Evolutionary conservation across 2,113 vertebrate species (phyloP), one percentile per base, ranked within the genome.

Genomic region (Epinephelus fuscoguttatus): DNA sequence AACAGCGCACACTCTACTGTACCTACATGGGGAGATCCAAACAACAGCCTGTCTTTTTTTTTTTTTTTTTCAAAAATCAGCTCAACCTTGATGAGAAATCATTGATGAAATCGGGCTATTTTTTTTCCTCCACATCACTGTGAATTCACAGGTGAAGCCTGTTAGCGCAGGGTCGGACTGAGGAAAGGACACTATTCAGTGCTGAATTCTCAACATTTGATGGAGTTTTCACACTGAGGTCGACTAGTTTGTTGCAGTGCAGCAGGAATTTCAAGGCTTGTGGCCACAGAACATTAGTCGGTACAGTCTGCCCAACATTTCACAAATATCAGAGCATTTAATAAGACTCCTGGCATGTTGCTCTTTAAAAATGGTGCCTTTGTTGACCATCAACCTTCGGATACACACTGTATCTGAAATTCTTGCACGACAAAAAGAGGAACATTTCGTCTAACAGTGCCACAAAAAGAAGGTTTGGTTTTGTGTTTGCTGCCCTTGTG

Each of bases 211-310:
- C 23, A 49, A 50, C 10, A 66, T 64, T 55, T 75, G 19, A 80
- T 73, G 25, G 49, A 67, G 61, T 64, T 78, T 13, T 69, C 33
- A 13, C 40, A 68, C 14, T 12, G 30, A 72, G 42, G 67, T n/a
- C 8, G 17, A 57, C 2, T n/a, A 42, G n/a, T 62, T 77, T 86
- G 59, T 75, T 72, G 69, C 40, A 67, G 55, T 52, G 47, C 62
- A 66, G 66, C n/a, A 61, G 60, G 3, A 83, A 13, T 55, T 80
- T 85, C 75, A 82, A 89, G 86, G 84, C 27, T 55, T 55, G 37
- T 1, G 21, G 7, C 15, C 18, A 13, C 52, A 68, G 5, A 78
- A 37, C 53, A 81, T 25, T 37, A 37, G 33, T 37, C 33, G 6
- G 6, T 37, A 7, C 33, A 37, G 33, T 37, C 33, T 37, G 33